Base-by-base conservation (phyloP, 2,113 vertebrate species). In the Thamnophis sirtalis region DNA sequence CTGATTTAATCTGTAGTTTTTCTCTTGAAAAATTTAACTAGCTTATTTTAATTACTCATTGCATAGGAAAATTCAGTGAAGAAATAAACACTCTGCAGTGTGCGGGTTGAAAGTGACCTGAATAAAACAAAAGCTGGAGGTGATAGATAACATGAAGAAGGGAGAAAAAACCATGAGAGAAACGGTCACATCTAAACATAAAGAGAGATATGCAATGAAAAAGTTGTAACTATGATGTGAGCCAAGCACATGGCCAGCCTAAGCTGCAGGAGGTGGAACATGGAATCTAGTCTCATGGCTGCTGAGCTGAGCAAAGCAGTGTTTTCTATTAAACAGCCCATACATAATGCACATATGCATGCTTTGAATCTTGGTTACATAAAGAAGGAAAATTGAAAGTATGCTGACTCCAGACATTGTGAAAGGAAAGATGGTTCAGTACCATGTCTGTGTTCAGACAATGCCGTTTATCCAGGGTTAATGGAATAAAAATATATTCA, bases 21-120 rank as follows among this genome's bases (percentile, higher is more conserved):
- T 92, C 87, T 92, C 73, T 84, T 51, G 53, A 89, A 92, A 89
- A 89, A 60, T 84, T 84, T 84, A 92, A 92, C 54, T 85, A 89
- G 91, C 87, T 92, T 92, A 92, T 92, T 92, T 92, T 92, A 92
- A 92, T 92, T 92, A 92, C 68, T 92, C 91, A 60, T 85, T 92
- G 91, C 87, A 89, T 92, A 89, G 91, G 87, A 92, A 92, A 92
- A 38, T 51, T 92, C 87, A 58, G 54, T n/a, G n/a, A 85, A 92
- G 91, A 92, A 92, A 92, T 92, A 92, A 92, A 92, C 91, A 92
- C 68, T 89, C 87, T 60, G 53, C 56, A 49, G 53, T 28, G 84
- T 89, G 87, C 6, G 48, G 84, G 91, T 89, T 92, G 87, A 92
- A 92, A 84, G 53, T 84, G 73, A 84, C 68, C 91, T 50, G 87